Base-by-base conservation (phyloP, 35 echinoderm and acorn worm species). In the Apostichopus californicus region DNA sequence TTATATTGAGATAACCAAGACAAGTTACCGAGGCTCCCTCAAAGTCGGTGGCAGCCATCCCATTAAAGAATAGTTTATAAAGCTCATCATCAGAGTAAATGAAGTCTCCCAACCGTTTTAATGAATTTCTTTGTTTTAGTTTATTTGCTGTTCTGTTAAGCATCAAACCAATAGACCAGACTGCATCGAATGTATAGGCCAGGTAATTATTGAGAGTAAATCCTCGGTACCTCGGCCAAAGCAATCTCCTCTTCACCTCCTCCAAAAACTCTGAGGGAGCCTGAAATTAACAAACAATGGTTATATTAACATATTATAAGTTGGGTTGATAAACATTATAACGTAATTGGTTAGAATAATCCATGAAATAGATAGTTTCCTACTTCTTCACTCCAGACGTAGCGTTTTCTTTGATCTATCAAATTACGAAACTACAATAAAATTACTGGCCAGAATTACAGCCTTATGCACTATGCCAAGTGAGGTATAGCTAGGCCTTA, bases 171-270 rank as follows among this genome's bases (percentile, higher is more conserved):
- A 83, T 83, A 13, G 80, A 46, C 80, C 80, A 83, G 6, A 83
- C 80, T 55, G 80, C 80, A 56, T 83, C 80, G 17, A 55, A 83
- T 10, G 80, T 56, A 83, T 83, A 83, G 12, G 80, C 80, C 52
- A 83, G 13, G 52, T 83, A 83, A 18, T 83, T 56, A 20, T 83
- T 83, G 11, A 83, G 52, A 12, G 52, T 83, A 53, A 54, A 83
- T 53, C 34, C 55, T 83, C 55, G 1, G 52, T 83, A 83, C 17
- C 55, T 12, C 34, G 80, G 80, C 55, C 80, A 17, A 7, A 13
- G 7, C 9, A 83, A 56, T 83, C 55, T 25, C n/a, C 55, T 55
- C 14, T 83, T 55, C 24, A 83, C 55, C 6, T 14, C 55, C 13
- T 55, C 52, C 80, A 83, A 56, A 83, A 83, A 56, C 55, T 83